phyloP scores from a whole-genome alignment of 30 jellyfish, hydroid and myxozoan species.

The Phacellophora camtschatica region DNA sequence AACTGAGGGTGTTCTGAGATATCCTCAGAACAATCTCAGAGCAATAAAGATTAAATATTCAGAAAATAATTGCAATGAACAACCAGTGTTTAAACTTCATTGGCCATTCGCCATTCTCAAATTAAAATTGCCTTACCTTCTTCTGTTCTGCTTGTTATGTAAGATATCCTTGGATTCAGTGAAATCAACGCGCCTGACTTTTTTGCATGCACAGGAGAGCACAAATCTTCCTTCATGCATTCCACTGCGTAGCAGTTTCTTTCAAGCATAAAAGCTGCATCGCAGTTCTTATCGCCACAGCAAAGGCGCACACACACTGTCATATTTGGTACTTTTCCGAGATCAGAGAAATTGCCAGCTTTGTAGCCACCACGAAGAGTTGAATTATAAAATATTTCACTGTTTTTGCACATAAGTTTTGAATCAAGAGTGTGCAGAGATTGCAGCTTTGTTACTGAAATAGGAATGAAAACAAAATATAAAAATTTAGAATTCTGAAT shows the following conservation, averaged over 20 bases:
- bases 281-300: constrained; percentile 96
- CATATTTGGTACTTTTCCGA: constrained; percentile 92
- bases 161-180: constrained; percentile 86
- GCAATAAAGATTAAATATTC: too few species aligned
- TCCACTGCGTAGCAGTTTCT: constrained; percentile 91
- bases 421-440: constrained; percentile 67
- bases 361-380: constrained; percentile 94
- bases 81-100: too few species aligned
- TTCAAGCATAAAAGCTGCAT: constrained; percentile 98
- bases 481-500: background rate
- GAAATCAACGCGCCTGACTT: constrained; percentile 82
- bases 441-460: constrained; percentile 59
- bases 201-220: constrained; percentile 94
- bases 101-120: too few species aligned
- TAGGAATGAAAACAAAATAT: background rate
- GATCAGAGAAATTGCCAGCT: constrained; percentile 93
- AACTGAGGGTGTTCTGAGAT: too few species aligned
- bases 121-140: too few species aligned
- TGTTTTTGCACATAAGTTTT: constrained; percentile 85
- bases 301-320: constrained; percentile 93
- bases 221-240: constrained; percentile 73
- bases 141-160: constrained; percentile 92
- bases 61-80: too few species aligned
- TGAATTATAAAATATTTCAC: constrained; percentile 83
- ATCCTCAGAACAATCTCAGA: too few species aligned